Conservation (phyloP, 2,888 invertebrate species). For the Helicoverpa assulta region DNA sequence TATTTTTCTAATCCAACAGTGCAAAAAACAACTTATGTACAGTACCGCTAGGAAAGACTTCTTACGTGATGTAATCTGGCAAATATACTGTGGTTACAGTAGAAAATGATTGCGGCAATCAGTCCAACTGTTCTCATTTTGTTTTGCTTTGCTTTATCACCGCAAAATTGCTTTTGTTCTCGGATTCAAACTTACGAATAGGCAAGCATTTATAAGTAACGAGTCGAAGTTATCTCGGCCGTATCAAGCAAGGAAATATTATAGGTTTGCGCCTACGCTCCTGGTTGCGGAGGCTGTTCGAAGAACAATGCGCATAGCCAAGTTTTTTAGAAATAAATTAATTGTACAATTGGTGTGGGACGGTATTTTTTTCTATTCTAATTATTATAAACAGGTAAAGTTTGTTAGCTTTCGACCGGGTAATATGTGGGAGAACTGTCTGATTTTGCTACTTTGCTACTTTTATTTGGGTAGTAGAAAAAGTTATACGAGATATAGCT, state of each 20-base stretch:
- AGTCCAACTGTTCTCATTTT: slow-evolving; percentile 55
- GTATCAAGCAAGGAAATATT: slow-evolving; percentile 67
- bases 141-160: slow-evolving; percentile 56
- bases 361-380: not conserved
- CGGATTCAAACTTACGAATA: slow-evolving; percentile 52
- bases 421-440: too few relatives aligned
- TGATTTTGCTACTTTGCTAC: too few relatives aligned
- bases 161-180: slow-evolving; percentile 63
- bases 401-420: too few relatives aligned
- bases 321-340: slow-evolving; percentile 62
- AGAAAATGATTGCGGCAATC: slow-evolving; percentile 61
- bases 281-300: slow-evolving; percentile 64
- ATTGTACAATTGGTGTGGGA: slow-evolving; percentile 46
- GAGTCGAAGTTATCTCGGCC: slow-evolving; percentile 58
- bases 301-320: slow-evolving; percentile 74
- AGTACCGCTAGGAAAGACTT: slow-evolving; percentile 53
- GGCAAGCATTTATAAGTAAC: slow-evolving; percentile 51
- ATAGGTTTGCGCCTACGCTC: slow-evolving; percentile 67
- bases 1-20: slow-evolving; percentile 49
- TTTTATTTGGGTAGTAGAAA: too few relatives aligned
- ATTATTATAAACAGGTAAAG: too few relatives aligned
- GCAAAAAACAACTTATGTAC: slow-evolving; percentile 57
- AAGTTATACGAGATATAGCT: too few relatives aligned
- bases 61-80: slow-evolving; percentile 59
- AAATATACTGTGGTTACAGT: slow-evolving; percentile 59